These are phyloP conservation scores for Poeciliopsis paucimaculata DNA, from an alignment of 2,797 vertebrate genomes.

Conservation along the genomic window DNA sequence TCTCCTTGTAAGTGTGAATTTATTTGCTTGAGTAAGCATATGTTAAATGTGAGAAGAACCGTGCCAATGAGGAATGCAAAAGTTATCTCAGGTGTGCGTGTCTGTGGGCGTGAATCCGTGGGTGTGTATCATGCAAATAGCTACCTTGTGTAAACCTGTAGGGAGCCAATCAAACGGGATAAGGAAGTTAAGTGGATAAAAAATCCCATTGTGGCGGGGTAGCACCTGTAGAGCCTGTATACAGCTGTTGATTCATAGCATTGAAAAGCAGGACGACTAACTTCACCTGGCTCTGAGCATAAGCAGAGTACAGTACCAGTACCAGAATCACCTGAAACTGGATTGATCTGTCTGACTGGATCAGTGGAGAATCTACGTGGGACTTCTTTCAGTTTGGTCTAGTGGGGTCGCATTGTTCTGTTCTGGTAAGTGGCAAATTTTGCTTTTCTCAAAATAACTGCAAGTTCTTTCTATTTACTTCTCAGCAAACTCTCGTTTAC, in stretches of 20 bases:
- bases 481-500: neutral
- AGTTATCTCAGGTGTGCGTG: conserved; percentile 54
- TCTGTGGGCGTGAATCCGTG: conserved; percentile 32
- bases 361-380: conserved; percentile 43
- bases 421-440: conserved; percentile 65
- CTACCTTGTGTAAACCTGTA: conserved; percentile 51
- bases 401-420: conserved; percentile 46
- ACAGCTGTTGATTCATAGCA: conserved; percentile 49
- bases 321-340: conserved; percentile 29
- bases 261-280: conserved; percentile 26
- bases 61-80: conserved; percentile 32
- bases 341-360: conserved; percentile 17
- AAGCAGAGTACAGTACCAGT: neutral
- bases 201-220: conserved; percentile 70
- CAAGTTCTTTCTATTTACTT: neutral
- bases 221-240: conserved; percentile 60
- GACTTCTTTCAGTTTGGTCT: conserved; percentile 37
- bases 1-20: conserved; percentile 15
- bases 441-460: neutral
- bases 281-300: conserved; percentile 17
- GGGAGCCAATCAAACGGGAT: conserved; percentile 69
- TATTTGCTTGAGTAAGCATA: conserved; percentile 19
- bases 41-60: conserved; percentile 14
- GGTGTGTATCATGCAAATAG: conserved; percentile 75
- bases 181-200: conserved; percentile 78